These are phyloP conservation scores for Oikopleura vanhoeffeni DNA, from an alignment of 23 tunicate genomes.

Conservation along the genomic window DNA sequence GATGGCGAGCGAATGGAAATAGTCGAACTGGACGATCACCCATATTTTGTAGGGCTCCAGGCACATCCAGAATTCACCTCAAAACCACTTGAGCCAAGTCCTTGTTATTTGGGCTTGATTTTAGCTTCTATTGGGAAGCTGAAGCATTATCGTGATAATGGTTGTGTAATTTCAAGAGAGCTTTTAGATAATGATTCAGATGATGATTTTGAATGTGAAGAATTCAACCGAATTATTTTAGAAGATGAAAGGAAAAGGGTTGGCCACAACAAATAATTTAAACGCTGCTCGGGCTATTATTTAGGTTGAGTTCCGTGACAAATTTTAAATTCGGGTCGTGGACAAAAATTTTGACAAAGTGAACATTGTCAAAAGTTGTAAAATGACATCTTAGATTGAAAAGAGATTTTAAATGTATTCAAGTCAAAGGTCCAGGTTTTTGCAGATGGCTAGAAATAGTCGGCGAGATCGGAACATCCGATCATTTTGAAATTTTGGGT, in stretches of 20 bases:
- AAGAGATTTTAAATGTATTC: too few relatives aligned
- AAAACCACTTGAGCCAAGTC: conserved; percentile 56
- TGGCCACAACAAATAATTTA: too few relatives aligned
- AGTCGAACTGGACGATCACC: conserved; percentile 70
- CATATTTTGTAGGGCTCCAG: conserved; percentile 70
- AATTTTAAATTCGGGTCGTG: too few relatives aligned
- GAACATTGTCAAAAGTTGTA: too few relatives aligned
- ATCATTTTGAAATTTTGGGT: too few relatives aligned
- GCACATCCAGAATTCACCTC: conserved; percentile 79
- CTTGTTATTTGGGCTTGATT: conserved; percentile 68
- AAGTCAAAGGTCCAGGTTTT: too few relatives aligned
- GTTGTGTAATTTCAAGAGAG: conserved; percentile 21
- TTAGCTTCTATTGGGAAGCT: conserved; percentile 52
- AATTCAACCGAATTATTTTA: not conserved
- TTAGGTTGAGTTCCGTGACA: too few relatives aligned
- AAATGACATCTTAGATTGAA: too few relatives aligned
- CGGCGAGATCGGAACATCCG: too few relatives aligned
- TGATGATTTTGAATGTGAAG: not conserved
- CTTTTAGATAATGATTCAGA: not conserved
- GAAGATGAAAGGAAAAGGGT: not conserved
- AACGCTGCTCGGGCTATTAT: too few relatives aligned
- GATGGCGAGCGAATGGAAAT: conserved; percentile 67
- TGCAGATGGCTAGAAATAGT: too few relatives aligned
- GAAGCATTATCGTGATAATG: conserved; percentile 25
- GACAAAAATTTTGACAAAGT: too few relatives aligned